These are phyloP conservation scores for Florisuga fusca DNA, from an alignment of 2,797 vertebrate genomes.

Conservation along the genomic window DNA sequence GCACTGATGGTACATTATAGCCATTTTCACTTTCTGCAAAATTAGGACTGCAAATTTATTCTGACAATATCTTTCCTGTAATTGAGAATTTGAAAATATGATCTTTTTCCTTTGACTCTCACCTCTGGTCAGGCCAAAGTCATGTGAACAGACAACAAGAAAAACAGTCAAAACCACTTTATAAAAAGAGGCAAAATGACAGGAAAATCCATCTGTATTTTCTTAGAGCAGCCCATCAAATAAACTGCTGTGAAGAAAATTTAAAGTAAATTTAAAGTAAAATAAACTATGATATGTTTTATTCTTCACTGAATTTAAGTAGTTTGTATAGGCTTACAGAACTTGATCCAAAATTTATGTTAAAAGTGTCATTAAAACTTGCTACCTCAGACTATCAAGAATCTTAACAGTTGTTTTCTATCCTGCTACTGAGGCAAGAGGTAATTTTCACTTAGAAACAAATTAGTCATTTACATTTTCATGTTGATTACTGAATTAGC, in stretches of 20 bases:
- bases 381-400: slow-evolving; percentile 82
- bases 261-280: background rate
- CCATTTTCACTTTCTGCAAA: slow-evolving; percentile 37
- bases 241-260: background rate
- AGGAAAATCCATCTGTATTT: background rate
- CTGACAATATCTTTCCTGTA: slow-evolving; percentile 4
- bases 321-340: background rate
- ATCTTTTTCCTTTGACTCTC: background rate
- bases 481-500: slow-evolving; percentile 98
- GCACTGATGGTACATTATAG: slow-evolving; percentile 35
- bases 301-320: background rate
- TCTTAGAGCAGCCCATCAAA: background rate
- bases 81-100: slow-evolving; percentile 7
- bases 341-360: background rate
- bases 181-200: background rate
- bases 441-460: slow-evolving; percentile 93
- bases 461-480: slow-evolving; percentile 97
- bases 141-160: background rate
- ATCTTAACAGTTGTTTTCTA: slow-evolving; percentile 45
- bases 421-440: slow-evolving; percentile 88
- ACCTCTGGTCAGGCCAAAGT: slow-evolving; percentile 26
- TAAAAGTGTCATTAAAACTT: slow-evolving; percentile 79
- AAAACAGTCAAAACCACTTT: background rate
- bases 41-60: slow-evolving; percentile 28
- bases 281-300: background rate